These are phyloP conservation scores for Oreocharis arfaki DNA, from an alignment of 2,113 vertebrate species.

Conservation along the genomic window DNA sequence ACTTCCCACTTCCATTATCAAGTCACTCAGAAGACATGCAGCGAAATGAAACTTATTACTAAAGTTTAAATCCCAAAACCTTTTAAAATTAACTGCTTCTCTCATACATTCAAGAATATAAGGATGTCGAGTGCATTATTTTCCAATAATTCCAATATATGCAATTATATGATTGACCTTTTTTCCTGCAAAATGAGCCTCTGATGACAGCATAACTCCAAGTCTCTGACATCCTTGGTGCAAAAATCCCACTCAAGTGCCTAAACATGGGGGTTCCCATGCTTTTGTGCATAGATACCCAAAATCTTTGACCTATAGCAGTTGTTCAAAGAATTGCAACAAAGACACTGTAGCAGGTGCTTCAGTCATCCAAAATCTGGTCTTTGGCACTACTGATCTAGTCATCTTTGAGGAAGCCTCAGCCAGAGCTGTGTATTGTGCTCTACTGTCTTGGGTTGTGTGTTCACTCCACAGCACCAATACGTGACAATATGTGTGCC, in stretches of 20 bases:
- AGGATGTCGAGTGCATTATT: neutral
- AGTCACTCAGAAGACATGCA: neutral
- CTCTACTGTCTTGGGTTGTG: neutral
- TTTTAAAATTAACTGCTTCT: neutral
- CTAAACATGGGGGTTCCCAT: neutral
- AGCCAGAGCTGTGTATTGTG: neutral
- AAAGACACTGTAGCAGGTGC: neutral
- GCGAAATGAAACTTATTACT: neutral
- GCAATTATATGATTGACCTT: neutral
- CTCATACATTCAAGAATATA: neutral
- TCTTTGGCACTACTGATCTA: neutral
- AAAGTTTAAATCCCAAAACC: neutral
- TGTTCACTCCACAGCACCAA: neutral
- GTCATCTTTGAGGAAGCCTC: neutral
- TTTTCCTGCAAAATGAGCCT: neutral
- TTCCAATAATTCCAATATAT: neutral
- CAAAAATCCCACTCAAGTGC: neutral
- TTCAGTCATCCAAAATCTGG: neutral
- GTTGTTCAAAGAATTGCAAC: neutral
- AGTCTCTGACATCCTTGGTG: neutral
- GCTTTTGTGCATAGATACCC: neutral
- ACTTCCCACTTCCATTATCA: neutral
- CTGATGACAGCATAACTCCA: neutral
- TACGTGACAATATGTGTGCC: fast-evolving
- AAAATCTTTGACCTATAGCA: neutral